Conservation (phyloP, 2,113 vertebrate genomes). For the Castor canadensis region DNA sequence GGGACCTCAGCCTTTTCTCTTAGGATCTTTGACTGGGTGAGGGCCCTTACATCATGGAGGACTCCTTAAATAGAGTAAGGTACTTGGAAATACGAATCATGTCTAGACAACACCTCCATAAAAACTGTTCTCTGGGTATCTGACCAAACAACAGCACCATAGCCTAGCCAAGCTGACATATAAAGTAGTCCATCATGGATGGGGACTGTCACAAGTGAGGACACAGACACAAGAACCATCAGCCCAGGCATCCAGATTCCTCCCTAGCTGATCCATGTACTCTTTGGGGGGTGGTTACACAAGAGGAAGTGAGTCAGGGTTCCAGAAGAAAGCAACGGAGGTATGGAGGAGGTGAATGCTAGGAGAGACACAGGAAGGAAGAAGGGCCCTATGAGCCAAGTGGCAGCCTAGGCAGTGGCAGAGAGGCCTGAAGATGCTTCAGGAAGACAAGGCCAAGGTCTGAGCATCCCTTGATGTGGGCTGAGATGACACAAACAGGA, state of each 20-base stretch:
- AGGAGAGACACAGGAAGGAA: background rate
- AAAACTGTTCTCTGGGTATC: background rate
- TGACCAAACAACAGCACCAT: background rate
- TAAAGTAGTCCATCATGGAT: background rate
- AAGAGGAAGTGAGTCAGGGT: background rate
- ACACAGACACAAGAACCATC: background rate
- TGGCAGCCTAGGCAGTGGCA: background rate
- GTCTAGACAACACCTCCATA: too few relatives aligned
- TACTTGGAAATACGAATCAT: too few relatives aligned
- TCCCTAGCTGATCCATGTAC: too few relatives aligned
- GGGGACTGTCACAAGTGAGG: background rate
- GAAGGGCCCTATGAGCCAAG: too few relatives aligned
- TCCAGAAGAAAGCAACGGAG: background rate
- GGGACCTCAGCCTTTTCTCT: background rate
- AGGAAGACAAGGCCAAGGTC: background rate
- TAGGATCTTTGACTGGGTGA: background rate
- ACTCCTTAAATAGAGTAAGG: too few relatives aligned
- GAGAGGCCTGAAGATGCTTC: background rate
- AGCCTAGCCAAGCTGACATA: background rate
- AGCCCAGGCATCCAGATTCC: background rate
- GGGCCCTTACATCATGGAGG: background rate
- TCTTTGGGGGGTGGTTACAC: too few relatives aligned
- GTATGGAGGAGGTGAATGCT: background rate
- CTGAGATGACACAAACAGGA: background rate
- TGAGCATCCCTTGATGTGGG: accelerated